phyloP scores from a whole-genome alignment of 2,888 invertebrate genomes.

The Hetaerina titia region DNA sequence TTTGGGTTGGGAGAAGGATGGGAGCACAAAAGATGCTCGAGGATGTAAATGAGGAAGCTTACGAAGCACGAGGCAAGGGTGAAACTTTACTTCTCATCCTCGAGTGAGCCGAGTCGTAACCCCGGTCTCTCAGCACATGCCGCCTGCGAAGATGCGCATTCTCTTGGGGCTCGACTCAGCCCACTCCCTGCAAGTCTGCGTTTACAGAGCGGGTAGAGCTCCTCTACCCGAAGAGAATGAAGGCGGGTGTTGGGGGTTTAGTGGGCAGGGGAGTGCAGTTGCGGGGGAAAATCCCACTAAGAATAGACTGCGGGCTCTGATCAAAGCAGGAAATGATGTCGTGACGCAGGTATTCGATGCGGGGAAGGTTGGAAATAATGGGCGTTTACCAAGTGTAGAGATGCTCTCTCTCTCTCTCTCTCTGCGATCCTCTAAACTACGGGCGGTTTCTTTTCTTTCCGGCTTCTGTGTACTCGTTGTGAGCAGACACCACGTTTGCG shows the following conservation, averaged over 20 bases:
- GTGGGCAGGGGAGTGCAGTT: background rate
- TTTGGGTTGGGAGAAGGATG: no score
- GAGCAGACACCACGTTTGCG: background rate
- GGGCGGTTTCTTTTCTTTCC: background rate
- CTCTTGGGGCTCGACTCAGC: background rate
- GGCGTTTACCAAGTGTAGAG: background rate
- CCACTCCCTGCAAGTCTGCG: background rate
- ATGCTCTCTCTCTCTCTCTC: background rate
- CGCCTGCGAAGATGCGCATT: background rate
- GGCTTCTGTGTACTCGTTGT: background rate
- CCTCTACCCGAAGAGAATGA: background rate
- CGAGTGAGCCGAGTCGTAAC: background rate
- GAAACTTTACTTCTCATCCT: background rate
- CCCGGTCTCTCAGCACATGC: background rate
- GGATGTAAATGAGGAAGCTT: background rate
- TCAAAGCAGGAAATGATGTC: conserved; percentile 48
- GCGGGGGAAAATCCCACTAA: background rate
- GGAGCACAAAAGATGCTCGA: no score
- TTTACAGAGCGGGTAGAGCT: no score
- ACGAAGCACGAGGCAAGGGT: background rate
- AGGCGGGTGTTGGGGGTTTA: background rate
- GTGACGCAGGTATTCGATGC: conserved; percentile 43
- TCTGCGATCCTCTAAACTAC: background rate
- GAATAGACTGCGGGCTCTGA: background rate
- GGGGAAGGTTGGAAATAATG: conserved; percentile 8